Base-by-base conservation (phyloP, 1,140 invertebrate genomes). In the Leptopilina clavipes region DNA sequence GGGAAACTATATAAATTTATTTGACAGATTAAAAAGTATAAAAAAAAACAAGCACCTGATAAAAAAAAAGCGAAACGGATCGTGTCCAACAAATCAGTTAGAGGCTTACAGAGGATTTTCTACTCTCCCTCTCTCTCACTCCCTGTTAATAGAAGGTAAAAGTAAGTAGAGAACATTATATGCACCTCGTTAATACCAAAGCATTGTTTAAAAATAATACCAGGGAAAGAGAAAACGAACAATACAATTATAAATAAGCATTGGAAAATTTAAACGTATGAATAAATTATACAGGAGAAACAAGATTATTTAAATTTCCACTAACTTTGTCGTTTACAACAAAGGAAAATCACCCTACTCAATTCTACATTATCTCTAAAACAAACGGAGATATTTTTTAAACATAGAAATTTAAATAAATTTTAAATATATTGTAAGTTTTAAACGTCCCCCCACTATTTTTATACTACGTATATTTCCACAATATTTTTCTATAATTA, bases 51-150 rank as follows among this genome's bases (percentile, higher is more conserved):
- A 65, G 7, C 1, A 14, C 3, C 25, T 31, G 5, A 9, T 1
- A 54, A 54, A 65, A 65, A 65, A 31, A n/a, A 11, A 31, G 22
- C 9, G 8, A 31, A 65, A 65, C 22, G 14, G 59, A 65, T 65
- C 59, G 59, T 31, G 22, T 65, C 25, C 25, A 65, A 65, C 22
- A 65, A 65, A 22, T 31, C 22, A 25, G 19, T 59, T 59, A 59
- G 59, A 31, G 59, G 59, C 22, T 65, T 65, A 65, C 11, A 65
- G 59, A 31, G 59, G 59, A 65, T 65, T 65, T 31, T 25, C 56
- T 25, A 31, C 22, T 59, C 19, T 40, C 37, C 0, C 37, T 40
- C 37, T 6, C 0, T n/a, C 19, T 40, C 37, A 9, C 37, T 40
- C 37, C 37, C 0, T n/a, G 59, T 12, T 59, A 22, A 65, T 31